Evolutionary conservation across 2,113 vertebrate genomes (phyloP).

Genomic region (Pteruthius melanotis): DNA sequence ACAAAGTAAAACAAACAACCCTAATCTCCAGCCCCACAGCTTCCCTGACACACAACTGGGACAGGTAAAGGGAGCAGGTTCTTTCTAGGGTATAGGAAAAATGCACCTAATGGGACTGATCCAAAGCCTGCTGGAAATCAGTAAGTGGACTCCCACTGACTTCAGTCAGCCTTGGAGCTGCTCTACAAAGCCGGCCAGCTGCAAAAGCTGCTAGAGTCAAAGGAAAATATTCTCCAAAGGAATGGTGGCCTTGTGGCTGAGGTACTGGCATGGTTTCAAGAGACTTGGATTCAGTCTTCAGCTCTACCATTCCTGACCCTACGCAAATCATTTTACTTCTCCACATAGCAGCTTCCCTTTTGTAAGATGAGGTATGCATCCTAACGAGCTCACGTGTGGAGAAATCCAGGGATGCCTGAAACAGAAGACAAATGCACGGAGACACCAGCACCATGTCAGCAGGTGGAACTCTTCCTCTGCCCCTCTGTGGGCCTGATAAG

Average conservation of each 20-base stretch:
- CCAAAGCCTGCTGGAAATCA: background rate
- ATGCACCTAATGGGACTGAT: background rate
- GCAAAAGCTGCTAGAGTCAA: constrained; percentile 28
- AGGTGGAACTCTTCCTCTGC: background rate
- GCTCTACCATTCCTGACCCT: background rate
- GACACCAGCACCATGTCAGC: background rate
- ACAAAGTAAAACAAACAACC: background rate
- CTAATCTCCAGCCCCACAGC: background rate
- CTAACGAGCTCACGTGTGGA: rapidly evolving
- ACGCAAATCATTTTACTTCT: background rate
- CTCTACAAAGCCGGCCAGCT: background rate
- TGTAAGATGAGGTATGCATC: background rate
- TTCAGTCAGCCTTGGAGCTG: constrained; percentile 12
- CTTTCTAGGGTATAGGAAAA: background rate
- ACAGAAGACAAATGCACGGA: background rate
- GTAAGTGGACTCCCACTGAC: background rate
- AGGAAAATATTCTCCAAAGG: background rate
- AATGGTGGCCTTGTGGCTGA: background rate
- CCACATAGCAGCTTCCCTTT: background rate
- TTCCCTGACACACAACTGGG: background rate
- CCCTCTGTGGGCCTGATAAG: background rate
- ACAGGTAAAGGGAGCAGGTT: background rate
- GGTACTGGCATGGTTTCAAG: background rate
- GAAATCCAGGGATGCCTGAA: background rate
- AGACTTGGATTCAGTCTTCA: background rate